Evolutionary conservation across 2,888 invertebrate species (phyloP).

Genomic region (Chaitophorus viminalis): DNA sequence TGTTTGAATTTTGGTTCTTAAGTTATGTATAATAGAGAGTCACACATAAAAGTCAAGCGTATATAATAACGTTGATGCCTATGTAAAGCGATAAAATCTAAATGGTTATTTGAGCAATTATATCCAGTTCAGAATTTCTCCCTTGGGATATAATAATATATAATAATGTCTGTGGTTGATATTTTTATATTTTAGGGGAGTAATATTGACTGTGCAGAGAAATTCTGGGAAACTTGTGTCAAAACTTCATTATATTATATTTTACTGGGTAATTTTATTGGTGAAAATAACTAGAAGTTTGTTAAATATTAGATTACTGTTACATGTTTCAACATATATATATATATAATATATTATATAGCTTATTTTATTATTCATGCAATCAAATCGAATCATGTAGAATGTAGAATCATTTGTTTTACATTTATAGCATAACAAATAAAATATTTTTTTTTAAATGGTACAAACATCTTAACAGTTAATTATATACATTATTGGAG

Average conservation of each 20-base stretch:
- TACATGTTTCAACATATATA: not conserved
- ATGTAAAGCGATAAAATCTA: conserved; percentile 57
- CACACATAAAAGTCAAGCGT: conserved; percentile 38
- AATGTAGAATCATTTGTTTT: too few relatives aligned
- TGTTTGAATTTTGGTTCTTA: not conserved
- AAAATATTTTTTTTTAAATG: too few relatives aligned
- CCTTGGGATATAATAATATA: conserved; percentile 14
- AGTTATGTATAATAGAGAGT: not conserved
- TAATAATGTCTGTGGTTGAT: conserved; percentile 34
- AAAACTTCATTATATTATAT: conserved; percentile 42
- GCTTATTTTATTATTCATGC: not conserved
- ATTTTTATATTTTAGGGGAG: conserved; percentile 49
- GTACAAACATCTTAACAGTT: too few relatives aligned
- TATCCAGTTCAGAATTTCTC: conserved; percentile 25
- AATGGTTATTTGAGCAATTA: conserved; percentile 58
- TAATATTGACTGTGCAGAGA: conserved; percentile 3
- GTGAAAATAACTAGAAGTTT: conserved; percentile 29
- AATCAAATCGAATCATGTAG: not conserved
- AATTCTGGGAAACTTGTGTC: conserved; percentile 41
- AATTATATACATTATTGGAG: too few relatives aligned
- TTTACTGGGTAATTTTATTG: conserved; percentile 7
- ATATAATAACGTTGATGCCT: conserved; percentile 42
- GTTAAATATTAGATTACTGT: conserved; percentile 20
- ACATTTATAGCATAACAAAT: too few relatives aligned
- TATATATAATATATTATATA: too few relatives aligned